A percentile compares a stretch with the other conserved stretches of the same genome.
These are phyloP conservation scores for Cromileptes altivelis DNA, from an alignment of 2,113 vertebrate species.

Conservation along the genomic window DNA sequence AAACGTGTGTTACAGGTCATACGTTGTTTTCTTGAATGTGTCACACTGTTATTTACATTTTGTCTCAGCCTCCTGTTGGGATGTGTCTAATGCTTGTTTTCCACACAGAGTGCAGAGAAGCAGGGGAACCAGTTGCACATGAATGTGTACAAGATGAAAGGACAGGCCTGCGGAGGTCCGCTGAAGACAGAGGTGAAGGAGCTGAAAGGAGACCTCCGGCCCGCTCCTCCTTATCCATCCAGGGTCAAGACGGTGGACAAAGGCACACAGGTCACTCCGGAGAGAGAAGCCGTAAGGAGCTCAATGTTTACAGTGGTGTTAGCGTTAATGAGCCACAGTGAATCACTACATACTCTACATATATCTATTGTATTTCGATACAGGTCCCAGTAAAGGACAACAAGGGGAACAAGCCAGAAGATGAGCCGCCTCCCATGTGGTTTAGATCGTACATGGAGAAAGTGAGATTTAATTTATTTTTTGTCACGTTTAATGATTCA, in stretches of 20 bases:
- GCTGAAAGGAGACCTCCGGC: conserved; percentile 86
- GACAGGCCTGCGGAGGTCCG: conserved; percentile 68
- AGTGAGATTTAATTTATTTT: conserved; percentile 69
- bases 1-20: background rate
- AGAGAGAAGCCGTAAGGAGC: conserved; percentile 83
- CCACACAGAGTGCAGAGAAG: conserved; percentile 90
- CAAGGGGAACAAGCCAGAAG: conserved; percentile 83
- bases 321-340: background rate
- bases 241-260: conserved; percentile 87
- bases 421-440: conserved; percentile 93
- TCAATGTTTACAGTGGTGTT: background rate
- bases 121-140: conserved; percentile 94
- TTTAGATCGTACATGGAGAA: conserved; percentile 96
- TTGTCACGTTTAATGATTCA: too few relatives aligned
- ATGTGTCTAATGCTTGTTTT: background rate
- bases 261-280: conserved; percentile 85
- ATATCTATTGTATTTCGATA: background rate
- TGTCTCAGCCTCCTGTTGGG: background rate
- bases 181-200: conserved; percentile 83
- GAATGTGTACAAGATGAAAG: conserved; percentile 90
- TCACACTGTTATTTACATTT: background rate
- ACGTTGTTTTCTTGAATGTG: background rate
- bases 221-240: conserved; percentile 83
- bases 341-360: background rate
- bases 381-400: conserved; percentile 82